These are phyloP conservation scores for Cuculus canorus DNA, from an alignment of 2,797 vertebrate species.

Conservation along the genomic window DNA sequence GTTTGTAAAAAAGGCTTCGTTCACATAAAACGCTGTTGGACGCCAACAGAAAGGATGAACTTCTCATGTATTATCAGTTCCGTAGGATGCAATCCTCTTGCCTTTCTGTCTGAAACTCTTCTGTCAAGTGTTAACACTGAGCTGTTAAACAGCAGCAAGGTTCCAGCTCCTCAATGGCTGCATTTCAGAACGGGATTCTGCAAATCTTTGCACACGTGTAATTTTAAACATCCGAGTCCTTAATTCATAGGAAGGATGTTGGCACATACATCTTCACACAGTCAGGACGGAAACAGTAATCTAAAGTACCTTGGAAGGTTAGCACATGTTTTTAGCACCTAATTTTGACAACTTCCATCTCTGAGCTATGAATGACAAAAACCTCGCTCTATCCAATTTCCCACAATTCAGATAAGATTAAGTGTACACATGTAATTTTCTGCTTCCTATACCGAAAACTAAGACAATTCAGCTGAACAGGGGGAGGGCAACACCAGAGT, in stretches of 20 bases:
- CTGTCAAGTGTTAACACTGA: not conserved
- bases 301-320: slow-evolving; percentile 10
- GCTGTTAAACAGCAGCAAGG: slow-evolving; percentile 23
- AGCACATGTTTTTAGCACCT: not conserved
- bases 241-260: not conserved
- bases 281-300: not conserved
- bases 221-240: slow-evolving; percentile 20
- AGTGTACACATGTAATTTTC: not conserved
- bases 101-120: not conserved
- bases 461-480: not conserved
- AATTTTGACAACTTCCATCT: slow-evolving; percentile 22
- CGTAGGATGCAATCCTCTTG: not conserved
- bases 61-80: not conserved
- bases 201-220: not conserved
- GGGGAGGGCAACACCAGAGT: not conserved
- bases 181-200: slow-evolving; percentile 13
- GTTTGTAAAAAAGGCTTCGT: not conserved
- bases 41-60: not conserved
- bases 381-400: not conserved
- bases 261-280: not conserved
- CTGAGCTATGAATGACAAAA: not conserved
- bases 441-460: not conserved
- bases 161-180: not conserved
- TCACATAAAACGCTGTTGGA: not conserved
- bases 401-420: not conserved